Base-by-base conservation (phyloP, 2,888 invertebrate genomes). In the Yponomeuta plumbellus region DNA sequence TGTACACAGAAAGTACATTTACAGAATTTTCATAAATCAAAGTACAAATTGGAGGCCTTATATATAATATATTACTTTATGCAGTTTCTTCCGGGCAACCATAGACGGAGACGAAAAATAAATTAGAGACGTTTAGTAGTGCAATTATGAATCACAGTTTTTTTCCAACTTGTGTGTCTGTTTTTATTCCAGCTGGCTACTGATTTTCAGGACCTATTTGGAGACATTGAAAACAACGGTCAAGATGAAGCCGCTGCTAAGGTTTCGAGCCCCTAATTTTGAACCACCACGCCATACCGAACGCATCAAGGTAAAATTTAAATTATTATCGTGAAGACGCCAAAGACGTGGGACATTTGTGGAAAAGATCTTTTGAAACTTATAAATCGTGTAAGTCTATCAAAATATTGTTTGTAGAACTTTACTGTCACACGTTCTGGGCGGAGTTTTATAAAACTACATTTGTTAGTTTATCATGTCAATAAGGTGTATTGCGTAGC, bases 121-220 rank as follows among this genome's bases (percentile, higher is more conserved):
- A n/a, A n/a, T n/a, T n/a, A n/a, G n/a, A n/a, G n/a, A n/a, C n/a
- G n/a, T n/a, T n/a, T n/a, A n/a, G n/a, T n/a, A n/a, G n/a, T n/a
- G n/a, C n/a, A n/a, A n/a, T n/a, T n/a, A n/a, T n/a, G n/a, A n/a
- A n/a, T n/a, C n/a, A n/a, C n/a, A n/a, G n/a, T n/a, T n/a, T n/a
- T n/a, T n/a, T n/a, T 58, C 20, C 10, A 6, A 40, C 62, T 40
- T 58, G n/a, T 52, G 44, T 61, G 67, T 52, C 44, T 61, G 67
- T 64, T 11, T 57, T 57, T 20, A 39, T 78, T 78, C 11, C 79
- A 81, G 81, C 70, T 72, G 20, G 71, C 76, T 1, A 69, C 71
- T 2, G 80, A 80, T 17, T 74, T 82, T 2, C 74, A 79, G 67
- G 75, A 76, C 0, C 75, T 81, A 66, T 69, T 83, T 59, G 71